phyloP scores from a whole-genome alignment of 2,797 vertebrate species.

The Silurus lanzhouensis region DNA sequence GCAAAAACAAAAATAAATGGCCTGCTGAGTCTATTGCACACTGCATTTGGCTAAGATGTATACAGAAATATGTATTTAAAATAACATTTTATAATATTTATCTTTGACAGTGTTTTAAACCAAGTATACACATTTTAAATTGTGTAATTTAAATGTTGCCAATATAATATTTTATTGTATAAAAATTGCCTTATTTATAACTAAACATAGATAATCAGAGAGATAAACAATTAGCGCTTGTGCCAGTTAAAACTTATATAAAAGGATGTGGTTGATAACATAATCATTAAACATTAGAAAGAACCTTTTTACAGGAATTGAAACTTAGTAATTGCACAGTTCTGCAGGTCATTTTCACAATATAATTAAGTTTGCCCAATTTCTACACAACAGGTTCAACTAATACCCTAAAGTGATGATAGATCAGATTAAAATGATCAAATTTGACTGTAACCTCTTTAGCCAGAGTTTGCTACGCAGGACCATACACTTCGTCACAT shows the following conservation, averaged over 20 bases:
- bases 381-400: not conserved
- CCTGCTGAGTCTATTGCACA: not conserved
- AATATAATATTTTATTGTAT: not conserved
- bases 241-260: not conserved
- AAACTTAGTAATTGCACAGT: not conserved
- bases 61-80: not conserved
- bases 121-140: not conserved
- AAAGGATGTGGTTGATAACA: not conserved
- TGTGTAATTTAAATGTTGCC: not conserved
- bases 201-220: not conserved
- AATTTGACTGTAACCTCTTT: conserved; percentile 27
- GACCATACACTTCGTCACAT: conserved; percentile 58
- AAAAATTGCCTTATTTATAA: not conserved
- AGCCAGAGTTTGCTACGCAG: conserved; percentile 57
- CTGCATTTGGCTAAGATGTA: not conserved
- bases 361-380: not conserved
- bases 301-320: not conserved
- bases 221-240: not conserved
- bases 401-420: not conserved
- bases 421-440: not conserved
- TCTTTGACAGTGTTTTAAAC: not conserved
- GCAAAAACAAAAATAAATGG: not conserved
- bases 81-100: not conserved
- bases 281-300: conserved; percentile 1
- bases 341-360: not conserved